Conservation (phyloP, 1,140 invertebrate species). For the Drosophila nasuta region DNA sequence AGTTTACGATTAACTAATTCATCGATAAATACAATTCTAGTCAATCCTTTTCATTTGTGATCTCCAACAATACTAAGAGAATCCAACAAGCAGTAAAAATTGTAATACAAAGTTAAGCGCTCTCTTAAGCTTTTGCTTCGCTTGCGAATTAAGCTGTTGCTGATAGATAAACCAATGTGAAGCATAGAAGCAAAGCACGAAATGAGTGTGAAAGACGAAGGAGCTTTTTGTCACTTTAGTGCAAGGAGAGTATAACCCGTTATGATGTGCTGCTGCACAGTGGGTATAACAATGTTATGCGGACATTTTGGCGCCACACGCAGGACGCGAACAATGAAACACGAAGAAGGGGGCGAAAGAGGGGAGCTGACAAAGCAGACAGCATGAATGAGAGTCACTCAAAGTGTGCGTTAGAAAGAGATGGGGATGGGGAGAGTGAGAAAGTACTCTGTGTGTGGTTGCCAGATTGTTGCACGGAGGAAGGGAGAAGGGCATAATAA, state of each 20-base stretch:
- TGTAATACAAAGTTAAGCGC: too few species aligned
- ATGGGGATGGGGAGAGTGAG: not conserved
- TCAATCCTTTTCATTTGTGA: too few species aligned
- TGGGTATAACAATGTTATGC: constrained; percentile 26
- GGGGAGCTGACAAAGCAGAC: constrained; percentile 4
- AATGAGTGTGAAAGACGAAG: not conserved
- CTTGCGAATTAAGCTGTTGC: too few species aligned
- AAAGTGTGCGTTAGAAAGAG: not conserved
- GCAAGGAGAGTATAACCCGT: not conserved
- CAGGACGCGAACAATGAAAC: constrained; percentile 9
- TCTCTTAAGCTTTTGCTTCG: too few species aligned
- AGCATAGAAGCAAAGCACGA: not conserved
- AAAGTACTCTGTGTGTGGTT: constrained; percentile 1
- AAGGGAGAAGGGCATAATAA: not conserved
- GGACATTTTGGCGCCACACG: constrained; percentile 30
- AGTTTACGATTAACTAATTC: too few species aligned
- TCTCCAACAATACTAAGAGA: too few species aligned
- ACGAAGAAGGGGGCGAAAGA: not conserved
- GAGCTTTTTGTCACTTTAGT: not conserved
- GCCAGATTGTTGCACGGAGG: not conserved
- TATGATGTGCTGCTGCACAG: not conserved
- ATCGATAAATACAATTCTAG: not conserved
- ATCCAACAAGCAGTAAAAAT: too few species aligned
- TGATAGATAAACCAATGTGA: too few species aligned
- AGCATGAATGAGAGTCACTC: constrained; percentile 3